Evolutionary conservation across 2,888 invertebrate genomes (phyloP).

Genomic region (Drosophila siamana): DNA sequence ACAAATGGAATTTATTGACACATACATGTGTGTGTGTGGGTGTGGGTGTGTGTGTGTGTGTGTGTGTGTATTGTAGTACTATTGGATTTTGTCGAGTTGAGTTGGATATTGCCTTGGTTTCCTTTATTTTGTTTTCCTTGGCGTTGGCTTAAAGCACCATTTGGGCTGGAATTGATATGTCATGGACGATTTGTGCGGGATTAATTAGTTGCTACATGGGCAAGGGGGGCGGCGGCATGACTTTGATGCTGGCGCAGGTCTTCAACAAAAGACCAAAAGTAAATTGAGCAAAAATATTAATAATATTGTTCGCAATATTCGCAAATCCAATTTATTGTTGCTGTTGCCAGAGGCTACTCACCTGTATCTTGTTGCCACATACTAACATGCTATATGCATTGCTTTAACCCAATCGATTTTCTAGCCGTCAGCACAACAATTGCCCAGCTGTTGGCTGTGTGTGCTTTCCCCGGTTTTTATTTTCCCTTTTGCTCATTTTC

Average conservation of each 20-base stretch:
- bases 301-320: background rate
- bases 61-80: background rate
- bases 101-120: background rate
- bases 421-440: background rate
- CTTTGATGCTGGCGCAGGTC: background rate
- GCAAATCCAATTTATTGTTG: conserved; percentile 2
- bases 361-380: background rate
- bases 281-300: conserved; percentile 1
- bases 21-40: background rate
- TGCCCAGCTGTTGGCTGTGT: background rate
- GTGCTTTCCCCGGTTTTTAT: too few relatives aligned
- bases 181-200: conserved; percentile 29
- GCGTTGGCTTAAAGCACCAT: background rate
- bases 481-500: background rate
- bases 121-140: background rate
- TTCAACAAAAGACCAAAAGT: background rate
- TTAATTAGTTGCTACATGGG: conserved; percentile 50
- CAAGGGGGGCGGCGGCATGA: background rate
- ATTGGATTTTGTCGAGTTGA: background rate
- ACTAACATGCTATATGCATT: background rate
- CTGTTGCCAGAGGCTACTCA: background rate
- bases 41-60: background rate
- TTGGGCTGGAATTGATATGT: conserved; percentile 50
- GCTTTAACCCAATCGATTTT: conserved; percentile 2
- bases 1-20: conserved; percentile 26